phyloP scores from a whole-genome alignment of 2,113 vertebrate genomes.

The Vidua chalybeata region DNA sequence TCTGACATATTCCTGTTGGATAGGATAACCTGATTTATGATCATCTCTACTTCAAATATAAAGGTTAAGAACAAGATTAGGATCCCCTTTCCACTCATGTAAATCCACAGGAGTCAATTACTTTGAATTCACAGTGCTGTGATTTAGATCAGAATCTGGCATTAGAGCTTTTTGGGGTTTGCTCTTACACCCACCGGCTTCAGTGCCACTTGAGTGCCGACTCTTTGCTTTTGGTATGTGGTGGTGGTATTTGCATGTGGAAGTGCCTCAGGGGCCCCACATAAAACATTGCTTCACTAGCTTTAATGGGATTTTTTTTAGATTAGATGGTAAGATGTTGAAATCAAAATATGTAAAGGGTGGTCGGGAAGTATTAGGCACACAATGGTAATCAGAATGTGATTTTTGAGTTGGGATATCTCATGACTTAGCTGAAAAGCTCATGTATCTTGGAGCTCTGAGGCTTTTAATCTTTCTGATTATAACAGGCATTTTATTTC shows the following conservation, averaged over 20 bases:
- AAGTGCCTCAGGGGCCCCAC: slow-evolving; percentile 6
- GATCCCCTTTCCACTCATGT: slow-evolving; percentile 33
- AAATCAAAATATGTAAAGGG: slow-evolving; percentile 24
- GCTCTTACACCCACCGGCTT: not conserved
- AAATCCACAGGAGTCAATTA: slow-evolving; percentile 46
- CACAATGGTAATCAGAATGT: not conserved
- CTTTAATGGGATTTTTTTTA: slow-evolving; percentile 22
- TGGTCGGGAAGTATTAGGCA: not conserved
- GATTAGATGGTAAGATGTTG: slow-evolving; percentile 43
- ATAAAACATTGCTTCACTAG: slow-evolving; percentile 26
- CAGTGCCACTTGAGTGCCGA: not conserved
- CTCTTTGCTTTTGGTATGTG: slow-evolving; percentile 7
- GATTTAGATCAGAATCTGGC: slow-evolving; percentile 39
- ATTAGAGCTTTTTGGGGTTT: slow-evolving; percentile 11
- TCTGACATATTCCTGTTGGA: not conserved
- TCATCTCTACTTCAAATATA: slow-evolving; percentile 34
- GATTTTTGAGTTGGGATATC: not conserved
- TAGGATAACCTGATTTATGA: slow-evolving; percentile 11
- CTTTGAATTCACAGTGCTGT: slow-evolving; percentile 21
- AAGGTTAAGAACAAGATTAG: slow-evolving; percentile 42
- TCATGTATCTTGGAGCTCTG: not conserved
- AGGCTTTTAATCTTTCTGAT: slow-evolving; percentile 24
- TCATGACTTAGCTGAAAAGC: not conserved
- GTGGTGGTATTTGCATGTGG: slow-evolving; percentile 27
- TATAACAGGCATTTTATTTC: slow-evolving; percentile 49